These are phyloP conservation scores for Chaetodon trifascialis DNA, from an alignment of 2,113 vertebrate genomes.

Conservation along the genomic window DNA sequence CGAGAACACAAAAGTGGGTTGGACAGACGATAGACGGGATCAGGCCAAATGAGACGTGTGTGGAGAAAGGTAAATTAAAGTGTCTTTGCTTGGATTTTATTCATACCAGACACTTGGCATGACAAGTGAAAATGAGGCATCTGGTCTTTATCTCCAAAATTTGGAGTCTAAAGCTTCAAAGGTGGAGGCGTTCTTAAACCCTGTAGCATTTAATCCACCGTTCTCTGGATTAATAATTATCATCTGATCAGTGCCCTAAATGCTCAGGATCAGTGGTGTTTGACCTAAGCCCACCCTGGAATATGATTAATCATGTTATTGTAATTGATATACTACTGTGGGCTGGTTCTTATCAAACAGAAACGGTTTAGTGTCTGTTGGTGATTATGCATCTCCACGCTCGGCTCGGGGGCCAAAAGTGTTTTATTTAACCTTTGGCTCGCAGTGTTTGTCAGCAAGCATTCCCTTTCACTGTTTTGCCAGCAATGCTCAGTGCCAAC, in stretches of 20 bases:
- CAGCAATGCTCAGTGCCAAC: conserved; percentile 51
- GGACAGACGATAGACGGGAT: neutral
- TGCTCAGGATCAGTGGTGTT: conserved; percentile 14
- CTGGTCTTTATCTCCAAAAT: conserved; percentile 11
- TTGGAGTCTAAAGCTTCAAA: neutral
- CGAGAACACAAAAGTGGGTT: too few relatives aligned
- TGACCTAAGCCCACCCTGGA: conserved; percentile 33
- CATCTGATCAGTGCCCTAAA: conserved; percentile 25
- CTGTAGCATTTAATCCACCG: neutral
- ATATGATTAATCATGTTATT: conserved; percentile 48
- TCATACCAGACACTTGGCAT: rapidly evolving
- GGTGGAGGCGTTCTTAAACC: neutral
- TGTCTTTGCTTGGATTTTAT: neutral
- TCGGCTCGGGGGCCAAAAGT: conserved; percentile 26
- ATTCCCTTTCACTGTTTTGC: conserved; percentile 41
- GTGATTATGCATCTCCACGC: conserved; percentile 43
- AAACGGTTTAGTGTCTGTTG: conserved; percentile 33
- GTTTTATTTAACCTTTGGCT: conserved; percentile 64
- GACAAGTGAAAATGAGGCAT: neutral
- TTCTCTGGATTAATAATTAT: conserved; percentile 46
- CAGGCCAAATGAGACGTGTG: neutral
- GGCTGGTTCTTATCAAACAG: conserved; percentile 38
- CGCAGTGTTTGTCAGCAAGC: conserved; percentile 40
- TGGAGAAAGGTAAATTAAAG: neutral
- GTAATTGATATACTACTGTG: conserved; percentile 40